phyloP scores from a whole-genome alignment of 2,113 vertebrate species.

The Columbina picui region DNA sequence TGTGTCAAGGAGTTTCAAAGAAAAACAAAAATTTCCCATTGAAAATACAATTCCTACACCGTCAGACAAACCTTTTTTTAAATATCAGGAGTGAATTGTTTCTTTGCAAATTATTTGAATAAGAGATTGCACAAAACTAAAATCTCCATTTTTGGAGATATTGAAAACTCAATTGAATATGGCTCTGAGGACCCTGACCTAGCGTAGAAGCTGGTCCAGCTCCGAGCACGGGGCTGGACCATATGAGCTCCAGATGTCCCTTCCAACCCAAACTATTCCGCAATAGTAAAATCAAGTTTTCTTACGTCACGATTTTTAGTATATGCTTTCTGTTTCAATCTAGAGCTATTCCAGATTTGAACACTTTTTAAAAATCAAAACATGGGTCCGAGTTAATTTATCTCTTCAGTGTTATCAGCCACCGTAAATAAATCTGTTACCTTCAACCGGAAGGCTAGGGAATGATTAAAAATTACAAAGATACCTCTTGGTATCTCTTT shows the following conservation, averaged over 20 bases:
- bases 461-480: neutral
- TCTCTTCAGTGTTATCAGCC: neutral
- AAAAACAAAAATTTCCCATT: slow-evolving; percentile 55
- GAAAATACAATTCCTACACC: slow-evolving; percentile 54
- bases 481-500: slow-evolving; percentile 15
- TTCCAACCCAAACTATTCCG: neutral
- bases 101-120: slow-evolving; percentile 60
- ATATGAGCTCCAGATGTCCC: neutral
- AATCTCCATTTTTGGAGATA: neutral
- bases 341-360: slow-evolving; percentile 25
- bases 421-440: neutral
- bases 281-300: neutral
- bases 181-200: neutral
- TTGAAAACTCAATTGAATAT: neutral
- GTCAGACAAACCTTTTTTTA: slow-evolving; percentile 43
- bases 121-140: neutral
- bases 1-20: slow-evolving; percentile 50
- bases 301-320: neutral
- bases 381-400: neutral
- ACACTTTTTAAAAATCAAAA: neutral
- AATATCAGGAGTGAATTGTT: slow-evolving; percentile 53
- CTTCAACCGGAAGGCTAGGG: neutral
- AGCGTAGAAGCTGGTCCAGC: neutral
- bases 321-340: neutral
- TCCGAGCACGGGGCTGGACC: accelerated